Percentiles rank a stretch among this genome's conserved stretches.
phyloP scores from a whole-genome alignment of 53 echinoderm and acorn worm genomes.

The Arbacia lixula region DNA sequence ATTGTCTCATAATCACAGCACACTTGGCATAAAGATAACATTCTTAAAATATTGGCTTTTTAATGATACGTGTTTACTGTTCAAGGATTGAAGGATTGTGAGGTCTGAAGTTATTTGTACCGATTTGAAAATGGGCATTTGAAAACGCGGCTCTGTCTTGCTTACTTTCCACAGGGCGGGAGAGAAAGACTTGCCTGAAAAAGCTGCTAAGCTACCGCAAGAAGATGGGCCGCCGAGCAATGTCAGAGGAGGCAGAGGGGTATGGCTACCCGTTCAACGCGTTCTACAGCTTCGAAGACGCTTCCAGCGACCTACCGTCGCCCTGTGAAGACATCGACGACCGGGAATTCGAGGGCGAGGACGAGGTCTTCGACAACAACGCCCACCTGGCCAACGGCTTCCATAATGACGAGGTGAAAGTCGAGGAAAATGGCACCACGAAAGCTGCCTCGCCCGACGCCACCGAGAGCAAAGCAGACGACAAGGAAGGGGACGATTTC shows the following conservation, averaged over 20 bases:
- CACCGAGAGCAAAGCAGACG: slow-evolving; percentile 13
- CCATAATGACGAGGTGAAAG: slow-evolving; percentile 19
- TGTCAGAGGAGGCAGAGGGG: slow-evolving; percentile 63
- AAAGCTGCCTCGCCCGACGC: neutral
- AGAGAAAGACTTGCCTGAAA: slow-evolving; percentile 28
- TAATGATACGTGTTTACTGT: no score
- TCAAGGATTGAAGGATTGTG: no score
- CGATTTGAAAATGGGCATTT: no score
- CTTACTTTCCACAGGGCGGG: no score
- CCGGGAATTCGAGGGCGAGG: slow-evolving; percentile 18
- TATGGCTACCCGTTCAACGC: slow-evolving; percentile 76
- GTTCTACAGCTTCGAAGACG: slow-evolving; percentile 65
- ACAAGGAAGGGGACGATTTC: slow-evolving; percentile 19
- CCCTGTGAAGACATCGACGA: slow-evolving; percentile 40
- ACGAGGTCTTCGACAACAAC: slow-evolving; percentile 42
- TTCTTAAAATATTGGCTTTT: no score
- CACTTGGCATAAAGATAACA: no score
- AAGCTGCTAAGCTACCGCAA: slow-evolving; percentile 40
- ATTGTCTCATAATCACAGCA: no score
- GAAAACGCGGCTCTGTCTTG: no score
- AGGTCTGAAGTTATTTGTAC: no score
- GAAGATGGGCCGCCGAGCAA: slow-evolving; percentile 60
- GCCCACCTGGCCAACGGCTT: slow-evolving; percentile 4
- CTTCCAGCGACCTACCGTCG: slow-evolving; percentile 36
- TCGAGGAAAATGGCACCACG: no score